Percentiles rank a stretch among this genome's conserved stretches.
phyloP scores from a whole-genome alignment of 2,888 invertebrate species.

The Dioctria rufipes region DNA sequence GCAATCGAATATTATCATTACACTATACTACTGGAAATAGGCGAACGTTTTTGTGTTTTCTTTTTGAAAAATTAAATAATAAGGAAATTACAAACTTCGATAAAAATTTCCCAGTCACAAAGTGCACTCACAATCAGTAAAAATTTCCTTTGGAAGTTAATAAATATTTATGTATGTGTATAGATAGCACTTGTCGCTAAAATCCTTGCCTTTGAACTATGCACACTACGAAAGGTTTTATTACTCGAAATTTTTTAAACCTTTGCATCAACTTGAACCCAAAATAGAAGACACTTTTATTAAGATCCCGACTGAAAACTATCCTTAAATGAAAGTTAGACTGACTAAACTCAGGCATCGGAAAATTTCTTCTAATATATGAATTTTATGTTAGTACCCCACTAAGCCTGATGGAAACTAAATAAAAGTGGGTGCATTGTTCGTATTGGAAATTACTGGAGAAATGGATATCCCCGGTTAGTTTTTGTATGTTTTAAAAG shows the following conservation, averaged over 20 bases:
- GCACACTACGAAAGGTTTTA: not conserved
- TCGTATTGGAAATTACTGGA: not conserved
- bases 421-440: too few relatives aligned
- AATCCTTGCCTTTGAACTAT: not conserved
- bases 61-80: too few relatives aligned
- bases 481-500: too few relatives aligned
- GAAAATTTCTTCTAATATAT: conserved; percentile 17
- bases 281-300: not conserved
- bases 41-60: too few relatives aligned
- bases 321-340: not conserved
- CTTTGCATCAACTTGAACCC: not conserved
- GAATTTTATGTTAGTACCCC: not conserved
- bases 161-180: too few relatives aligned
- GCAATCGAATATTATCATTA: not conserved
- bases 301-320: not conserved
- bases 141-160: too few relatives aligned
- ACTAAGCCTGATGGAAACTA: not conserved
- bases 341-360: not conserved
- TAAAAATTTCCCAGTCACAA: not conserved
- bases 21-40: not conserved
- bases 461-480: not conserved
- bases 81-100: not conserved
- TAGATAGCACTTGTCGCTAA: not conserved
- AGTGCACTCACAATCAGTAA: not conserved
- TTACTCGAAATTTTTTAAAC: not conserved